These are phyloP conservation scores for Drosophila sulfurigaster DNA, from an alignment of 1,140 invertebrate species.

Conservation along the genomic window DNA sequence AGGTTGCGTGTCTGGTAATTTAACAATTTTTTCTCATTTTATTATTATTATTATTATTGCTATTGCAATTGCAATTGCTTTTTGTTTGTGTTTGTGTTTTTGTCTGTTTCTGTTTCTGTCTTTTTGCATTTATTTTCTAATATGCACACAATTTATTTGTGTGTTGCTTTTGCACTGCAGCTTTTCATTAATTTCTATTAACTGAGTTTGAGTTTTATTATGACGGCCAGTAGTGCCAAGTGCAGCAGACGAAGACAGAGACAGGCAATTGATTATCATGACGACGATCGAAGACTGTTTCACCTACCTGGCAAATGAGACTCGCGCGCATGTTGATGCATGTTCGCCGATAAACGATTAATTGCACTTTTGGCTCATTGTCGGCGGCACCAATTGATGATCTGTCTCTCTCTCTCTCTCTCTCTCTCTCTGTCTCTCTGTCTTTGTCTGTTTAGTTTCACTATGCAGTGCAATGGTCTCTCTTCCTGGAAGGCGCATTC, in stretches of 20 bases:
- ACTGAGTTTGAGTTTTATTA: constrained; percentile 32
- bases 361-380: constrained; percentile 26
- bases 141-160: constrained; percentile 51
- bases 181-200: constrained; percentile 51
- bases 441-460: neutral
- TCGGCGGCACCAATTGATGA: constrained; percentile 28
- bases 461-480: neutral
- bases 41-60: constrained; percentile 33
- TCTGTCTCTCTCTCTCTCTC: neutral
- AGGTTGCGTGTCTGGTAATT: constrained; percentile 15
- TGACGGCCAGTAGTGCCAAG: constrained; percentile 71
- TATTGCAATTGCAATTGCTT: constrained; percentile 23
- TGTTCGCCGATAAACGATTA: constrained; percentile 13
- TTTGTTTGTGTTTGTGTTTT: constrained; percentile 13
- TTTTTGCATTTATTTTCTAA: constrained; percentile 43
- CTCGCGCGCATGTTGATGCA: constrained; percentile 8
- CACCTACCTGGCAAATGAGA: neutral
- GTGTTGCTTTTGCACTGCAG: constrained; percentile 27
- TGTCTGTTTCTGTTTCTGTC: neutral
- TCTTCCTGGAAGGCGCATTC: constrained; percentile 41
- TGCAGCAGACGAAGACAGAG: constrained; percentile 30
- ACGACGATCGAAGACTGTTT: constrained; percentile 1
- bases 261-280: constrained; percentile 26
- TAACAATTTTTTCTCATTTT: constrained; percentile 17
- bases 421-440: too few species aligned